Evolutionary conservation across 2,888 invertebrate species (phyloP).

Genomic region (Allygus modestus): DNA sequence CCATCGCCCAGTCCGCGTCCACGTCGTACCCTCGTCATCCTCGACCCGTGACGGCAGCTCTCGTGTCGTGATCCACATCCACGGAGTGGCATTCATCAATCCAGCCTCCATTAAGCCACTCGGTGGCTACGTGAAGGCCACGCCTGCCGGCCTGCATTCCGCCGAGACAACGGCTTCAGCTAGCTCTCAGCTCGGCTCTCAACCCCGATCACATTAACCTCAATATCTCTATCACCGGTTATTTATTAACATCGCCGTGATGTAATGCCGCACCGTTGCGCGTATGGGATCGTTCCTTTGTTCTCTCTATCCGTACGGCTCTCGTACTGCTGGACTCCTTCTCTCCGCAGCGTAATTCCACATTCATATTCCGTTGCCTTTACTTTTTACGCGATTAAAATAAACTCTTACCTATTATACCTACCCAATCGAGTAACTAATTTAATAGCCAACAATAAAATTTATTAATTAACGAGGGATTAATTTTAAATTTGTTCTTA

Average conservation of each 20-base stretch:
- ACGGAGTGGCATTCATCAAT: conserved; percentile 26
- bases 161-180: conserved; percentile 17
- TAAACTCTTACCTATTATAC: no score
- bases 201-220: conserved; percentile 22
- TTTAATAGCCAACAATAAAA: no score
- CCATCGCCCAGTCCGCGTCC: no score
- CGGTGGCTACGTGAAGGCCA: conserved; percentile 43
- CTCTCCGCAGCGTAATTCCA: no score
- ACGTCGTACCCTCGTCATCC: background rate
- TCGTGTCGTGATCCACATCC: conserved; percentile 30
- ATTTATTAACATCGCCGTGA: conserved; percentile 34
- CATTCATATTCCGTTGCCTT: no score
- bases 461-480: no score
- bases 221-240: conserved; percentile 39
- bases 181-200: no score
- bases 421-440: no score
- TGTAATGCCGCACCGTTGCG: background rate
- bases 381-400: no score
- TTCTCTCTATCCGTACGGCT: background rate
- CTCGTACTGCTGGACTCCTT: background rate
- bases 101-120: conserved; percentile 6
- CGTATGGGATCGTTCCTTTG: conserved; percentile 2
- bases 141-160: conserved; percentile 35
- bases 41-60: background rate
- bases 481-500: no score